Evolutionary conservation across 2,888 invertebrate genomes (phyloP).

Genomic region (Platypus cylindrus): DNA sequence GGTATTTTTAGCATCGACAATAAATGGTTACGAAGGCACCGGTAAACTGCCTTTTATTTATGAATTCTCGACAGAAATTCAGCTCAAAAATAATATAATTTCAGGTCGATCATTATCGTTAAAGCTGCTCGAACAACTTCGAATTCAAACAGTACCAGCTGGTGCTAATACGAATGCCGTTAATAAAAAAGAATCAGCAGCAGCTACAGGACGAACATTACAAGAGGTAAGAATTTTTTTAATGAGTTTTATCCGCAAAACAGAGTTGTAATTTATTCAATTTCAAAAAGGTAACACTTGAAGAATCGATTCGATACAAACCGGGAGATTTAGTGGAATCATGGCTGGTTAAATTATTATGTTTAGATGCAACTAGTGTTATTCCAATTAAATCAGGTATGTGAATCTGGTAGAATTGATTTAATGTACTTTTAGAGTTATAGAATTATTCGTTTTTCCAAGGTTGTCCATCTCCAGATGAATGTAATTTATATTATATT

Average conservation of each 20-base stretch:
- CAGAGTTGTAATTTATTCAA: not conserved
- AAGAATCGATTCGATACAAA: constrained; percentile 91
- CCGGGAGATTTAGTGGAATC: constrained; percentile 74
- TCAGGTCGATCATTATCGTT: constrained; percentile 84
- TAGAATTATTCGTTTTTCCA: not conserved
- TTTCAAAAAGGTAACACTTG: constrained; percentile 71
- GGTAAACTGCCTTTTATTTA: not conserved
- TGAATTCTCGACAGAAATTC: not conserved
- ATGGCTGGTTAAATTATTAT: constrained; percentile 86
- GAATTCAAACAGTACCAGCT: constrained; percentile 45
- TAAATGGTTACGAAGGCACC: constrained; percentile 97
- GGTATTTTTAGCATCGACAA: constrained; percentile 91
- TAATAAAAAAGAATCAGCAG: constrained; percentile 33
- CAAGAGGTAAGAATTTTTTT: constrained; percentile 42
- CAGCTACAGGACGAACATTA: constrained; percentile 40
- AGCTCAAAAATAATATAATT: not conserved
- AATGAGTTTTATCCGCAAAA: not conserved
- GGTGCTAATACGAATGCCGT: constrained; percentile 40
- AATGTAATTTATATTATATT: constrained; percentile 80
- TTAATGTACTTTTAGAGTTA: not conserved
- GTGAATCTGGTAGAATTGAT: no score
- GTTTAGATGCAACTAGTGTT: constrained; percentile 71
- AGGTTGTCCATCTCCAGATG: constrained; percentile 75
- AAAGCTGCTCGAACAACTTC: constrained; percentile 83
- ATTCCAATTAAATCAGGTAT: constrained; percentile 49